Evolutionary conservation across 2,888 invertebrate genomes (phyloP).

Genomic region (Drosophila melanosoma): DNA sequence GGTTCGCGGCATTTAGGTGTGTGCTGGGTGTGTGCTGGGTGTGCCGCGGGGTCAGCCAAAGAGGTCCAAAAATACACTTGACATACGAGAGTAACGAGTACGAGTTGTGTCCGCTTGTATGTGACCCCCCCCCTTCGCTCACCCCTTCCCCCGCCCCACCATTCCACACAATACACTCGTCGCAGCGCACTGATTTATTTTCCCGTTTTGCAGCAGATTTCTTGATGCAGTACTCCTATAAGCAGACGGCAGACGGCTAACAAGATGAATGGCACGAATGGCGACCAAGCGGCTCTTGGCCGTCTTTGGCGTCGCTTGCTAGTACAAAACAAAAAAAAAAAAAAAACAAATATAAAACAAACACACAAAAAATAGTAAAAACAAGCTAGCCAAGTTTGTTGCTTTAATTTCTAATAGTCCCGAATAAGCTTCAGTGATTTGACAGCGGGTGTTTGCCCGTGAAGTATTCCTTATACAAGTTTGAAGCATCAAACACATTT

Average conservation of each 20-base stretch:
- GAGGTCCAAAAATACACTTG: constrained; percentile 74
- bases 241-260: constrained; percentile 70
- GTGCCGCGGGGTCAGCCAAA: constrained; percentile 44
- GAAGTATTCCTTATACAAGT: background rate
- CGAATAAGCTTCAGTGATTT: background rate
- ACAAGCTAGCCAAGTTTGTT: constrained; percentile 22
- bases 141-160: background rate
- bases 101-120: constrained; percentile 43
- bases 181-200: constrained; percentile 84
- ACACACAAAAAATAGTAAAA: constrained; percentile 21
- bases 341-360: background rate
- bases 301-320: constrained; percentile 65
- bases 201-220: constrained; percentile 84
- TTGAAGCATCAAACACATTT: background rate
- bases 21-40: background rate
- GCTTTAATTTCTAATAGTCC: constrained; percentile 13
- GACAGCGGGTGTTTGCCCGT: background rate
- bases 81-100: constrained; percentile 60
- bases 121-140: constrained; percentile 30
- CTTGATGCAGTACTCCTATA: constrained; percentile 80
- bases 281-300: constrained; percentile 74
- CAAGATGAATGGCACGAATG: constrained; percentile 83
- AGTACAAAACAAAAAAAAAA: constrained; percentile 27
- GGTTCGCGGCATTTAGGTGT: constrained; percentile 62
- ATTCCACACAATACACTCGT: constrained; percentile 39